Conservation (phyloP, 1,140 invertebrate species). For the Drosophila nigrodunni region DNA sequence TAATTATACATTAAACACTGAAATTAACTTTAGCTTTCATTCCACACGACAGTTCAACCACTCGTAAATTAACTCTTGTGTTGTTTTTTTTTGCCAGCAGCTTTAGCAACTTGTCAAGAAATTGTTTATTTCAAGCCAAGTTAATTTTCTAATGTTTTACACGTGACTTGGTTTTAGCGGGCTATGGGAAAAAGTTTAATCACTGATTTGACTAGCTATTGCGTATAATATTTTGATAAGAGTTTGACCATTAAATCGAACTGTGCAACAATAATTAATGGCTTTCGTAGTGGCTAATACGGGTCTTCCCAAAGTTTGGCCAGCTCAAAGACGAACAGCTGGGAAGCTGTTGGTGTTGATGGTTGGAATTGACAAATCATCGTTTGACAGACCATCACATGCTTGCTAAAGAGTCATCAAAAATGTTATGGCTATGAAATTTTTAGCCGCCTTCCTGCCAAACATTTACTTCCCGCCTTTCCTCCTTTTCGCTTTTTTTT, state of each 20-base stretch:
- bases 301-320: not conserved
- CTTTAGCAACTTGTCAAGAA: slow-evolving; percentile 3
- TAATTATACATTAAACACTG: not conserved
- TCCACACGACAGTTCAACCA: not conserved
- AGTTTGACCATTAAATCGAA: slow-evolving; percentile 14
- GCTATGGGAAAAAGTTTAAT: slow-evolving; percentile 12
- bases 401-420: slow-evolving; percentile 15
- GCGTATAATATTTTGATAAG: slow-evolving; percentile 2
- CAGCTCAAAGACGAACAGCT: not conserved
- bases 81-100: not conserved
- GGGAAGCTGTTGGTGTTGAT: slow-evolving; percentile 5
- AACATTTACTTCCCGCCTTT: no score
- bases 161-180: not conserved
- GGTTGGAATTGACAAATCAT: slow-evolving; percentile 24
- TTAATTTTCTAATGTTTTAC: slow-evolving; percentile 4
- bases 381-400: slow-evolving; percentile 13
- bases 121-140: slow-evolving; percentile 2
- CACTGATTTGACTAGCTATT: not conserved
- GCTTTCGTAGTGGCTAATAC: not conserved
- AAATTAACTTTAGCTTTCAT: slow-evolving; percentile 11
- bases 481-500: no score
- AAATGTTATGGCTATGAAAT: no score
- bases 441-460: not conserved
- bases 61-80: not conserved
- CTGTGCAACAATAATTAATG: slow-evolving; percentile 20